Evolutionary conservation across 2,797 vertebrate species (phyloP), one percentile per base, ranked within the genome.

Genomic region (Spea hammondii): DNA sequence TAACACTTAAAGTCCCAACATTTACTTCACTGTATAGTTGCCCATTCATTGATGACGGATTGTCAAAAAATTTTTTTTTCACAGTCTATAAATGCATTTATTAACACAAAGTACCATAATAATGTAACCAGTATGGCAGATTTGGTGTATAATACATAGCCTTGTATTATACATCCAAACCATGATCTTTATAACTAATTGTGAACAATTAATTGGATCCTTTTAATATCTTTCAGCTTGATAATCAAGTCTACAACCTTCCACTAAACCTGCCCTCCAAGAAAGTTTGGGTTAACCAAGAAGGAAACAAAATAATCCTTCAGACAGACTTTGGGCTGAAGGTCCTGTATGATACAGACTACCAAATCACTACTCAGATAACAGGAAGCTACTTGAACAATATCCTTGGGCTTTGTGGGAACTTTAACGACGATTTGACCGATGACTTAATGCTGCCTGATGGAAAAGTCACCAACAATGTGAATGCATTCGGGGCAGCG

Each of bases 381-480:
- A 53, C 68, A 86, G 54, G 78, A 82, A 7, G 83, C n/a, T 92
- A 91, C 65, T 80, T 83, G 5, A 83, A 87, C 70, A 14, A 86
- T 47, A 80, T 88, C 51, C 89, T 88, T 78, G 91, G 91, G 11
- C 79, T 91, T 9, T 92, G 91, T 0, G 91, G 91, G 0, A 81
- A 91, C 72, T 92, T 88, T 74, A 86, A 91, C 0, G 86, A 82
- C 0, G 1, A 80, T 46, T 12, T 80, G n/a, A 70, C 82, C 0
- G 87, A 90, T 1, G 90, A 91, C 5, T 84, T 91, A 70, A 78
- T 44, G 65, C 88, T 88, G 32, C 88, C 84, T 0, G 11, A 83
- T 0, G 87, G 88, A 12, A 83, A 64, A 0, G 62, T 68, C 51
- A 77, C 83, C 0, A 53, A 45, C 5, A 73, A 77, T 8, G 53